Base-by-base conservation (phyloP, 2,113 vertebrate species). In the Zosterops pallidus region DNA sequence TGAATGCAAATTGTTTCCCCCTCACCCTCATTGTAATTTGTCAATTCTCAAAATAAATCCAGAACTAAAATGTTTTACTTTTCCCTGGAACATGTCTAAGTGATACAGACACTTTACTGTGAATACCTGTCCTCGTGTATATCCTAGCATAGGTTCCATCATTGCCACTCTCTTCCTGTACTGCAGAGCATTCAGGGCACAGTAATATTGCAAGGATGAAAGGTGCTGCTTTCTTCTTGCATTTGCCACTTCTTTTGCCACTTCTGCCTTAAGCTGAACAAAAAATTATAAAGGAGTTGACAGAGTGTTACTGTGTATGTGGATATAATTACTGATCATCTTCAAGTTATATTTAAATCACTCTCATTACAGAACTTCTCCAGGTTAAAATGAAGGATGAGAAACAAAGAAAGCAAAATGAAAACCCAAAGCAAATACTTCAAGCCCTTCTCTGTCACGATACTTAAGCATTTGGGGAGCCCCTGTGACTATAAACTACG, bases 81-180 rank as follows among this genome's bases (percentile, higher is more conserved):
- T 84, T 74, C 46, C 60, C 52, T 65, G 28, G 12, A 11, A 52
- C 5, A 14, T 3, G 10, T 39, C 39, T n/a, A 76, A 69, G 39
- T 28, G 37, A 57, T 42, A 50, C 1, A 44, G 55, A 67, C 0
- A 1, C 29, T 62, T 88, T 17, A 26, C 18, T 20, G 35, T 23
- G 46, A 90, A 29, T 95, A 98, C 99, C 99, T 99, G 99, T 71
- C 98, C 98, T 13, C 98, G 98, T 70, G 98, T 98, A 83, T 99
- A 99, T 79, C 99, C 99, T 4, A 99, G 97, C 98, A 99, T 98
- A 83, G 99, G 99, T 69, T 99, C 99, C 80, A 99, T 97, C 99
- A 99, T 99, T 57, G 99, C 99, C 28, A 98, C 95, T 79, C 98
- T 98, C 97, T 99, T 99, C 84, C 99, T 98, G 97, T 99, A 98